Conservation (phyloP, 1,140 invertebrate species). For the Drosophila funebris region DNA sequence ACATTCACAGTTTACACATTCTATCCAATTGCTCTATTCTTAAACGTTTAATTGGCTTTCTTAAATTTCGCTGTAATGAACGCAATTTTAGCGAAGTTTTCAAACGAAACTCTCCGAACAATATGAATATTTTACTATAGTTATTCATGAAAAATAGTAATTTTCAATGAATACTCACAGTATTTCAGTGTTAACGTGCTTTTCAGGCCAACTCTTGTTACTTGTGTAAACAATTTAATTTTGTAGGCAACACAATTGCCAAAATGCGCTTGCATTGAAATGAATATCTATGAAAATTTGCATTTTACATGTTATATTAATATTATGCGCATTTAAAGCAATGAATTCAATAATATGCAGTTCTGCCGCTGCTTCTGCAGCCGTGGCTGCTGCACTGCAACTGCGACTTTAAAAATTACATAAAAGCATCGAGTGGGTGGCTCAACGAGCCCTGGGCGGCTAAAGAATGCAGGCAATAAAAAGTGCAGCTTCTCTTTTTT, state of each 20-base stretch:
- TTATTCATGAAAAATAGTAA: too few species aligned
- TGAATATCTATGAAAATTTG: conserved; percentile 4
- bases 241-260: neutral
- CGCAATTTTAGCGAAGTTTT: too few species aligned
- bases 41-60: too few species aligned
- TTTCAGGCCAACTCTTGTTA: too few species aligned
- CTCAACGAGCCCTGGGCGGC: conserved; percentile 42
- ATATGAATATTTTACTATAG: too few species aligned
- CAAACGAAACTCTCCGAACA: too few species aligned
- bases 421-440: conserved; percentile 63
- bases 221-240: conserved; percentile 15
- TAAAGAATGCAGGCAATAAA: conserved; percentile 40
- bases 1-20: too few species aligned
- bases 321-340: conserved; percentile 50
- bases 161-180: neutral
- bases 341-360: conserved; percentile 16
- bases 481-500: conserved; percentile 5
- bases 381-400: neutral
- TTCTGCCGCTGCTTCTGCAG: conserved; percentile 3
- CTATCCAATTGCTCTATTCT: too few species aligned
- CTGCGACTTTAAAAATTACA: conserved; percentile 69
- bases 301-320: conserved; percentile 31
- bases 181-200: too few species aligned
- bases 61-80: too few species aligned
- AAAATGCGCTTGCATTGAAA: conserved; percentile 3